Percentiles rank a stretch among this genome's conserved stretches.
These are phyloP conservation scores for Platorchestia sp. DNA, from an alignment of 1,140 invertebrate species.

Conservation along the genomic window DNA sequence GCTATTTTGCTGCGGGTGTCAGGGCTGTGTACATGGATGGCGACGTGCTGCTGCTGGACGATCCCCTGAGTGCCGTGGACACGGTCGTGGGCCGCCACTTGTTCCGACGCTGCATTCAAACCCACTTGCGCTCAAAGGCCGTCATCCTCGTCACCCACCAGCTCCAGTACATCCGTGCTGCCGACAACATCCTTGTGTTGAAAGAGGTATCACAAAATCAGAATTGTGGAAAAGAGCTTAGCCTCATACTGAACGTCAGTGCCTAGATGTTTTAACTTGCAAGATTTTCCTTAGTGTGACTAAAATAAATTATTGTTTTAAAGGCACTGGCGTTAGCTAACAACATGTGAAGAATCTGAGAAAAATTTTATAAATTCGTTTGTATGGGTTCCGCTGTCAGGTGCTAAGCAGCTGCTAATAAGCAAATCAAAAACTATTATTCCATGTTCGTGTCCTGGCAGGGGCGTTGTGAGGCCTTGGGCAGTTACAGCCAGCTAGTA, in stretches of 20 bases:
- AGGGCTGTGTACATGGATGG: slow-evolving; percentile 84
- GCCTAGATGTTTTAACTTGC: no score
- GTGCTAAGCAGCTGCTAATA: slow-evolving; percentile 26
- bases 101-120: slow-evolving; percentile 76
- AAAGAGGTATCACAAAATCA: slow-evolving; percentile 64
- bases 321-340: no score
- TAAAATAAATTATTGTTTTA: no score
- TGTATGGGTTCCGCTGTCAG: not conserved
- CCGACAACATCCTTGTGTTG: slow-evolving; percentile 71
- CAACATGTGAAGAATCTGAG: no score
- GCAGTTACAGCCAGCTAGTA: slow-evolving; percentile 71
- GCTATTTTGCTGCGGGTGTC: slow-evolving; percentile 6
- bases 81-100: slow-evolving; percentile 84
- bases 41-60: slow-evolving; percentile 85
- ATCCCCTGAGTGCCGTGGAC: slow-evolving; percentile 82
- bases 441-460: slow-evolving; percentile 22
- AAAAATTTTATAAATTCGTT: slow-evolving; percentile 12
- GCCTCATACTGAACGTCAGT: no score
- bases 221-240: no score
- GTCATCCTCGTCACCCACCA: slow-evolving; percentile 75
- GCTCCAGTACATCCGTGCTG: slow-evolving; percentile 70
- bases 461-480: slow-evolving; percentile 68
- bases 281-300: no score
- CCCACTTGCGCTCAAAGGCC: slow-evolving; percentile 69
- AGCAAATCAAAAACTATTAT: slow-evolving; percentile 67